These are phyloP conservation scores for Idaea dimidiata DNA, from an alignment of 2,888 invertebrate species.

Conservation along the genomic window DNA sequence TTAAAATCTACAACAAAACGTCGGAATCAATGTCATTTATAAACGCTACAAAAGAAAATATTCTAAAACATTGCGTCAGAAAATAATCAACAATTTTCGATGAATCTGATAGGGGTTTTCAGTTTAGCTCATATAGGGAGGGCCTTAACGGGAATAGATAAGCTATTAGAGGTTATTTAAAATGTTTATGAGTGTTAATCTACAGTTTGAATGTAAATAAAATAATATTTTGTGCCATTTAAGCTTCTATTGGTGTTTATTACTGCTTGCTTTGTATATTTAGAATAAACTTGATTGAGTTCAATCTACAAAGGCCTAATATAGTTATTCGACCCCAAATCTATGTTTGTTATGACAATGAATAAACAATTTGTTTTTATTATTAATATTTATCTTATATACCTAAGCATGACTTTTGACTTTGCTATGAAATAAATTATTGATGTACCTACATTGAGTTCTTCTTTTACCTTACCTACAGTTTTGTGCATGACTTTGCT, in stretches of 20 bases:
- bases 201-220: not conserved
- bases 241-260: conserved; percentile 13
- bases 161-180: conserved; percentile 3
- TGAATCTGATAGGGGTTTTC: too few relatives aligned
- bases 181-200: conserved; percentile 18
- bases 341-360: conserved; percentile 3
- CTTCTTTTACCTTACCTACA: conserved; percentile 1
- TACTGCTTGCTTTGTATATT: conserved; percentile 7
- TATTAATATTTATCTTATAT: conserved; percentile 7
- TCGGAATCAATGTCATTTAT: too few relatives aligned
- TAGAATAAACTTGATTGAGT: not conserved
- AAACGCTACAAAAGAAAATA: too few relatives aligned
- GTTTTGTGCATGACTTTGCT: not conserved
- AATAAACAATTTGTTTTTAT: conserved; percentile 4
- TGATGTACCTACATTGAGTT: conserved; percentile 3
- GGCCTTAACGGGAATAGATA: too few relatives aligned
- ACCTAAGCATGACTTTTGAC: conserved; percentile 3
- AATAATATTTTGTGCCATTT: conserved; percentile 24
- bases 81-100: too few relatives aligned
- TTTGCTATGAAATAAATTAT: conserved; percentile 2
- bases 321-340: conserved; percentile 9
- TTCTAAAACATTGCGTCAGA: too few relatives aligned
- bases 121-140: too few relatives aligned
- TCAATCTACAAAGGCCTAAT: conserved; percentile 7
- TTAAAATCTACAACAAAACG: too few relatives aligned